A percentile compares a stretch with the other conserved stretches of the same genome.
Conservation (phyloP, 2,113 vertebrate genomes). For the Actenoides lindsayi region DNA sequence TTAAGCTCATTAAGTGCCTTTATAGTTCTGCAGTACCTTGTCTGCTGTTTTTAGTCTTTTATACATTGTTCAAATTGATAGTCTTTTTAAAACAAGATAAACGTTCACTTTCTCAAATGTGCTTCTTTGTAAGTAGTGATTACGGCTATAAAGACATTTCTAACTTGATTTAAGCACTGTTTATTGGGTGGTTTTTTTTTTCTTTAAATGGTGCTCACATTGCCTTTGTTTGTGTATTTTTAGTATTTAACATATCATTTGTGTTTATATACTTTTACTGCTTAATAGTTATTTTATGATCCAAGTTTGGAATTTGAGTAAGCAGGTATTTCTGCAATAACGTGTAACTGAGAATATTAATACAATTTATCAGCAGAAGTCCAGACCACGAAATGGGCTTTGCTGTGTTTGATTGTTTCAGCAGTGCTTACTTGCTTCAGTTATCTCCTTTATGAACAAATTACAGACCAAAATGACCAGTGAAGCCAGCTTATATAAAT, state of each 20-base stretch:
- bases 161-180: neutral
- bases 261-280: neutral
- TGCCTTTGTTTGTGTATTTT: neutral
- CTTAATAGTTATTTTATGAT: neutral
- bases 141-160: neutral
- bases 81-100: neutral
- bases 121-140: neutral
- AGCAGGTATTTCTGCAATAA: neutral
- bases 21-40: neutral
- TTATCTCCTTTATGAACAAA: neutral
- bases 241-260: neutral
- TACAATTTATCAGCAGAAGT: neutral
- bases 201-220: neutral
- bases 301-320: neutral
- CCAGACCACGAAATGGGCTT: neutral
- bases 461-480: neutral
- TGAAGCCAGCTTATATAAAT: neutral
- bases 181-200: neutral
- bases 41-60: neutral
- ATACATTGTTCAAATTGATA: neutral
- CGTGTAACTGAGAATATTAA: neutral
- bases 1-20: neutral
- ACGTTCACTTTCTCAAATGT: neutral
- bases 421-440: neutral
- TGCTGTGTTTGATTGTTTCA: neutral